Percentiles rank a stretch among this genome's conserved stretches.
Evolutionary conservation across 2,797 vertebrate genomes (phyloP).

Genomic region (Gymnothorax reevesii): DNA sequence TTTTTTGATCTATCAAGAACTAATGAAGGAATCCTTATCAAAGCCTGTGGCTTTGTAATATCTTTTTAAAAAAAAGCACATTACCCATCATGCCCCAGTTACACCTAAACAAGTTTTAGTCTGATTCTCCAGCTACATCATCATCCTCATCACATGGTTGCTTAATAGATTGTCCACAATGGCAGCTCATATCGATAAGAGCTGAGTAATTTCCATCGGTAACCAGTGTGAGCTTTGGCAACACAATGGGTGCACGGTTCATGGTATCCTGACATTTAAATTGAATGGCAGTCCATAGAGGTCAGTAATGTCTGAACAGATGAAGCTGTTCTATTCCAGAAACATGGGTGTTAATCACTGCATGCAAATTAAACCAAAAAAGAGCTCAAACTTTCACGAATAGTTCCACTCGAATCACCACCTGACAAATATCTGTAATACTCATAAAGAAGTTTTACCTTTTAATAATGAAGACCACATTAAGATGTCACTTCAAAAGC

Average conservation of each 20-base stretch:
- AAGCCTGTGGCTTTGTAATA: not conserved
- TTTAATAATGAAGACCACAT: not conserved
- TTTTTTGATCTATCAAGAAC: not conserved
- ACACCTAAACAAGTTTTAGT: too few relatives aligned
- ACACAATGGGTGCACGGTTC: not conserved
- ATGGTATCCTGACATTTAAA: not conserved
- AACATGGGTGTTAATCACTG: not conserved
- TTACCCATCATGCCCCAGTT: not conserved
- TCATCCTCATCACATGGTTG: not conserved
- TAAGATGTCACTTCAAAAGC: not conserved
- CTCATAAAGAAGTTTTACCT: not conserved
- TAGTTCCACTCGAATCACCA: not conserved
- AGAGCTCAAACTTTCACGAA: not conserved
- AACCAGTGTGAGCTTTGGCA: not conserved
- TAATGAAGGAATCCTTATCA: not conserved
- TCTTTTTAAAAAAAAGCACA: not conserved
- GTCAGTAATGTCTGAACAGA: not conserved
- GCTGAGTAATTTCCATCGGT: not conserved
- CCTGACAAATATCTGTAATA: slow-evolving; percentile 1
- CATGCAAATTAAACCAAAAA: not conserved
- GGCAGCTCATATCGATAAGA: not conserved
- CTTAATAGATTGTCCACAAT: not conserved
- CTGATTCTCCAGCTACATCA: too few relatives aligned
- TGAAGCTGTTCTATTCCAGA: too few relatives aligned
- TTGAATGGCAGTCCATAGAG: not conserved